Evolutionary conservation across 2,797 vertebrate species (phyloP), one percentile per base, ranked within the genome.

Genomic region (Malurus splendens): DNA sequence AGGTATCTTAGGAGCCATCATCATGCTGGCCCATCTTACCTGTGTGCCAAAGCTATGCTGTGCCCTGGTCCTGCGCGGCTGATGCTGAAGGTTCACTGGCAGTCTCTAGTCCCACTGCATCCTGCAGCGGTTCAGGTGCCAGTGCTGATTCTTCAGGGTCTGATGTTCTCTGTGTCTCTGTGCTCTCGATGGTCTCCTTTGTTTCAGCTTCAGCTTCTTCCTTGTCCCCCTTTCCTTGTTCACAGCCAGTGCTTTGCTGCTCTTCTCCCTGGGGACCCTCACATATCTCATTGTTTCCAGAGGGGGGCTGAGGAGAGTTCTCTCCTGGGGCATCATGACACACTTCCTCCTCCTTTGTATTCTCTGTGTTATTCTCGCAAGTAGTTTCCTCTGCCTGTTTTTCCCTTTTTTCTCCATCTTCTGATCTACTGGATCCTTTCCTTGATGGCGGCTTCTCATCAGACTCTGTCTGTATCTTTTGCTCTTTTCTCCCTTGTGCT

Each of bases 371-470:
- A 42, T 22, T 75, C 67, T 88, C 70, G 18, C 47, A 68, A 32
- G 13, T 71, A 15, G 9, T 71, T 68, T 94, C 86, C 42, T 88
- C 88, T n/a, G 27, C 3, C 23, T 65, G 70, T 24, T 59, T 67
- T 60, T 7, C 88, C 42, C 22, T 54, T 42, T 95, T 94, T 52
- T 84, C 95, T 50, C 65, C 92, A 52, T 83, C 90, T 79, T 95
- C 95, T 66, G 76, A 74, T 51, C 50, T 79, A 33, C 23, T 74
- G 62, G 75, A 79, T 22, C 23, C 71, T 81, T 75, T 94, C 71
- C 91, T 85, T 39, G 85, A 68, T 28, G 86, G 57, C 5, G 61
- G 64, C 61, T 93, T 95, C 57, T 89, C 91, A 9, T n/a, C 47
- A 10, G 86, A 65, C 17, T 14, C 72, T 10, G 4, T 33, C 36